A percentile compares a stretch with the other conserved stretches of the same genome.
Conservation (phyloP, 2,888 invertebrate species). For the Thymelicus sylvestris region DNA sequence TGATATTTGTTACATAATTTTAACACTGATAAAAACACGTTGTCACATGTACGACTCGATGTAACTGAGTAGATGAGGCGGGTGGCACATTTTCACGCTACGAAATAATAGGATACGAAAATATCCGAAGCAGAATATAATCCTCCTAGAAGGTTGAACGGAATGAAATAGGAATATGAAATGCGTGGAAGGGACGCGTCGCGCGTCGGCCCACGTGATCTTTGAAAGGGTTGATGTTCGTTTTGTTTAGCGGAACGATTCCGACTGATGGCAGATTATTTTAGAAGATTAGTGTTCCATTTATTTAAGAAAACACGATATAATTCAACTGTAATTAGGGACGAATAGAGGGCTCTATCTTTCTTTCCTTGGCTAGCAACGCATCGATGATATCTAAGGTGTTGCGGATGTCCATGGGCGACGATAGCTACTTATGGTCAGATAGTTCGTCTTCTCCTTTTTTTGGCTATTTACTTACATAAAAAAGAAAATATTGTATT, state of each 20-base stretch:
- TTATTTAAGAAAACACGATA: background rate
- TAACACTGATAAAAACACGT: conserved; percentile 46
- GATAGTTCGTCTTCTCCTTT: no score
- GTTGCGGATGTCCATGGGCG: no score
- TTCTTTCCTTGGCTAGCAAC: no score
- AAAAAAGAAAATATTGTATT: no score
- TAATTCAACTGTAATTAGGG: no score
- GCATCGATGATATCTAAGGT: no score
- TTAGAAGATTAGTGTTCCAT: conserved; percentile 16
- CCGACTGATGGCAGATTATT: conserved; percentile 32
- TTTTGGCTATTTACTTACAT: no score
- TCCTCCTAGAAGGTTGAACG: conserved; percentile 81
- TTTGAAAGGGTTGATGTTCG: conserved; percentile 77
- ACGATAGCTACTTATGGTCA: no score
- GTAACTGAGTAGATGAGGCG: conserved; percentile 72
- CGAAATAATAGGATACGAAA: conserved; percentile 85
- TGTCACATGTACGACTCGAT: conserved; percentile 59
- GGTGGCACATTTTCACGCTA: conserved; percentile 83
- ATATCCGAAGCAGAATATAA: conserved; percentile 84
- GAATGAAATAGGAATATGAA: conserved; percentile 83
- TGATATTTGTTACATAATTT: no score
- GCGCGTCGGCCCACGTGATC: conserved; percentile 69
- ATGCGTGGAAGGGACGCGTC: conserved; percentile 77
- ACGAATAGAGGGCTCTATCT: no score
- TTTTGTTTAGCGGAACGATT: conserved; percentile 50